Evolutionary conservation across 1,140 invertebrate species (phyloP).

Genomic region (Aphaenogaster rudis): DNA sequence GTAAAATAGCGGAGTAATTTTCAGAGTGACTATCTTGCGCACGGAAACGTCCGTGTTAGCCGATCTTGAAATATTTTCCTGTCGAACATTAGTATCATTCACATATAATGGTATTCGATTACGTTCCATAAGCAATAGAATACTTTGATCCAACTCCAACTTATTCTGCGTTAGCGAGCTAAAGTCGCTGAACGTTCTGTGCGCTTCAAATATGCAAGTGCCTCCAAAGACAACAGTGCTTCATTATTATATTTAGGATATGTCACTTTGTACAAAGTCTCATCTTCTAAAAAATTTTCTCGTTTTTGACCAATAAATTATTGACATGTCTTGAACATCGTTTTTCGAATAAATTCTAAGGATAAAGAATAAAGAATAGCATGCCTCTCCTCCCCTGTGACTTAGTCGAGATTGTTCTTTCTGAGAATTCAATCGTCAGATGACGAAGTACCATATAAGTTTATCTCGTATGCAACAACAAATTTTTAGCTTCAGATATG

Average conservation of each 20-base stretch:
- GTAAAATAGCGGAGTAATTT: slow-evolving; percentile 36
- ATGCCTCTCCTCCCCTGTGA: not conserved
- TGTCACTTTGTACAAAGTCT: slow-evolving; percentile 71
- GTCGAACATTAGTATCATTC: not conserved
- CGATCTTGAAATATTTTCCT: not conserved
- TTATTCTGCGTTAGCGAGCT: slow-evolving; percentile 7
- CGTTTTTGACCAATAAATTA: slow-evolving; percentile 43
- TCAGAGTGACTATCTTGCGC: slow-evolving; percentile 11
- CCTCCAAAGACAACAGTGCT: slow-evolving; percentile 37
- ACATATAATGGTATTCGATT: not conserved
- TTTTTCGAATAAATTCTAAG: slow-evolving; percentile 32
- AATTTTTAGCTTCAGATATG: slow-evolving; percentile 9
- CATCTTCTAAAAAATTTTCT: slow-evolving; percentile 54
- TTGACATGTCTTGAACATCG: slow-evolving; percentile 56
- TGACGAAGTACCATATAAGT: not conserved
- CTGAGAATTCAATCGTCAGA: slow-evolving; percentile 7
- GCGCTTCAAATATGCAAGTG: slow-evolving; percentile 65
- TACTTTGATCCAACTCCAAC: slow-evolving; percentile 31
- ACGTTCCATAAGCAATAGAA: slow-evolving; percentile 20
- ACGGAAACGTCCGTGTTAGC: slow-evolving; percentile 16
- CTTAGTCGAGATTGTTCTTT: slow-evolving; percentile 6
- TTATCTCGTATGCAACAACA: not conserved
- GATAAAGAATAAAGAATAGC: slow-evolving; percentile 8
- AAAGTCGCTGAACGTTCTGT: slow-evolving; percentile 60
- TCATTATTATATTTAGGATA: slow-evolving; percentile 65